Evolutionary conservation across 2,113 vertebrate species (phyloP).

Genomic region (Gymnarchus niloticus): DNA sequence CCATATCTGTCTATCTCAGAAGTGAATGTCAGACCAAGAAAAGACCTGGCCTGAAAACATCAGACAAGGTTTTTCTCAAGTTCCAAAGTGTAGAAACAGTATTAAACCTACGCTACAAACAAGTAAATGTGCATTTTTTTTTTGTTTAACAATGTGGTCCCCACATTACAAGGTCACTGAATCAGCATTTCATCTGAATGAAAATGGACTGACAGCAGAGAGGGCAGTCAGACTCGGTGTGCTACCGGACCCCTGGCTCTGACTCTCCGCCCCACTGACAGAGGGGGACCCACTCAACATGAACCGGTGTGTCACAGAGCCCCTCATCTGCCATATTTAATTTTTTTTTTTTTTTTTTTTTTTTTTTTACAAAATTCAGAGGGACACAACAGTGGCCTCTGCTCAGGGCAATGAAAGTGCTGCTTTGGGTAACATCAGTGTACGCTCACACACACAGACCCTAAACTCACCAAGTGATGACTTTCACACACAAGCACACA

Average conservation of each 20-base stretch:
- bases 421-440: slow-evolving; percentile 68
- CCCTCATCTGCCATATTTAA: too few species aligned
- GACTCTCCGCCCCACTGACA: neutral
- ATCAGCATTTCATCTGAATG: slow-evolving; percentile 40
- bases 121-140: slow-evolving; percentile 67
- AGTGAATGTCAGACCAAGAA: slow-evolving; percentile 56
- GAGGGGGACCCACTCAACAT: neutral
- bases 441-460: slow-evolving; percentile 25
- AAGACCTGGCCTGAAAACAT: slow-evolving; percentile 48
- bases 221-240: neutral
- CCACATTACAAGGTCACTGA: slow-evolving; percentile 58
- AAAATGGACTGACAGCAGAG: neutral
- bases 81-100: slow-evolving; percentile 73
- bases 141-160: slow-evolving; percentile 61
- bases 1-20: slow-evolving; percentile 39
- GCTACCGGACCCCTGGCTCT: too few species aligned
- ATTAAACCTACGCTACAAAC: slow-evolving; percentile 56
- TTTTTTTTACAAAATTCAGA: neutral
- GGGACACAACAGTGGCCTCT: slow-evolving; percentile 58
- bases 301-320: neutral
- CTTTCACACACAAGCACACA: neutral
- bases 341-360: too few species aligned
- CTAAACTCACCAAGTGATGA: neutral
- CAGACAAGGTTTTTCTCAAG: slow-evolving; percentile 50
- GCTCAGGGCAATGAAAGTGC: slow-evolving; percentile 78